Evolutionary conservation across 2,888 invertebrate species (phyloP), one percentile per base, ranked within the genome.

Genomic region (Phrixothrix hirtus): DNA sequence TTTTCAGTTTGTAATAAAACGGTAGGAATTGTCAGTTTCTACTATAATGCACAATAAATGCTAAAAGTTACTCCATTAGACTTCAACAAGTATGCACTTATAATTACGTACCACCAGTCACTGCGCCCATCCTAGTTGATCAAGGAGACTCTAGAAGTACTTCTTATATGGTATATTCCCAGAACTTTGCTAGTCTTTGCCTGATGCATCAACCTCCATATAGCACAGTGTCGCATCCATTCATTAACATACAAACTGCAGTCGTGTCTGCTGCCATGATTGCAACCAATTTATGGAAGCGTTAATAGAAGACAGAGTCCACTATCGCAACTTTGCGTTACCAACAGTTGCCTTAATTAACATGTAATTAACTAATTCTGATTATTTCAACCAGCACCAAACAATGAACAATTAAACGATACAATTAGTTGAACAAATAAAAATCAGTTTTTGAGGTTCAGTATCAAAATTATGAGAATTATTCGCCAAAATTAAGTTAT

Each of bases 201-300:
- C 51, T 50, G 55, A 63, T 60, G 44, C 50, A 66, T 66, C 65
- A 64, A 54, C 57, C 58, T 56, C 60, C 63, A 65, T 66, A 65
- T 62, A 64, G 57, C 62, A 66, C 64, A 34, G 57, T 49, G 59
- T 53, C 58, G 55, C 57, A 58, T 62, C 63, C 61, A 62, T 64
- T 66, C 66, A 68, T 68, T 68, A 67, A 58, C 68, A 68, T 68
- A 68, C 62, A 66, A 67, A 67, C 66, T 68, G 66, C 66, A 53
- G 58, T 68, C 66, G 66, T 66, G 67, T 64, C 58, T 50, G 53
- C 51, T 59, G 56, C 56, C 57, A 59, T 54, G 49, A 48, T 46
- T 44, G 50, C 43, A 43, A 38, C 54, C 58, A 55, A 67, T 68
- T 65, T 66, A 67, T 62, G 59, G 61, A 56, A 62, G 62, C 64